A percentile compares a stretch with the other conserved stretches of the same genome.
Conservation (phyloP, 2,888 invertebrate species). For the Taphrorychus bicolor region DNA sequence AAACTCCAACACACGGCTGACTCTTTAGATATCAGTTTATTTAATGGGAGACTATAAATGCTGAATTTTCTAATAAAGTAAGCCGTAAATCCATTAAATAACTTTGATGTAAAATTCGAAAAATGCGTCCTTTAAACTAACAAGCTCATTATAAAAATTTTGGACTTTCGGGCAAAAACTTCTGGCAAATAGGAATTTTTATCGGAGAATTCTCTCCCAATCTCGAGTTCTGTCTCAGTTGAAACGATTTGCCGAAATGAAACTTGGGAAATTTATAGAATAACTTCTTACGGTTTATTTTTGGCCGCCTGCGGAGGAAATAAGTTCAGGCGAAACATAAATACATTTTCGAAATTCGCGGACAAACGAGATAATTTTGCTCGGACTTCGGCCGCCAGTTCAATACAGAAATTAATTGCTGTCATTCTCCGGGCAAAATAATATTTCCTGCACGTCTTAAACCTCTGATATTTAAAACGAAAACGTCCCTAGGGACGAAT, state of each 20-base stretch:
- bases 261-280: slow-evolving; percentile 25
- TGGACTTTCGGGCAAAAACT: slow-evolving; percentile 7
- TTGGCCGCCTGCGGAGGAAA: slow-evolving; percentile 9
- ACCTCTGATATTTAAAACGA: not conserved
- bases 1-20: not conserved
- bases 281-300: slow-evolving; percentile 24
- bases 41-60: not conserved
- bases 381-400: not conserved
- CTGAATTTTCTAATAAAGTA: not conserved
- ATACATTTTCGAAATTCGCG: slow-evolving; percentile 9
- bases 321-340: slow-evolving; percentile 17
- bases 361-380: slow-evolving; percentile 7
- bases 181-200: slow-evolving; percentile 20
- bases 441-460: not conserved
- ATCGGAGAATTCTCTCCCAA: slow-evolving; percentile 22
- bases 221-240: slow-evolving; percentile 26
- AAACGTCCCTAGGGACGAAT: not conserved
- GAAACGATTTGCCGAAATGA: slow-evolving; percentile 28
- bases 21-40: not conserved
- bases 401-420: not conserved
- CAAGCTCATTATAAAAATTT: slow-evolving; percentile 18
- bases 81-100: not conserved
- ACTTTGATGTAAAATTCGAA: not conserved
- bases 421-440: not conserved
- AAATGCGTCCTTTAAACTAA: not conserved